Conservation (phyloP, 30 jellyfish, hydroid and myxozoan species). For the Calvadosia cruxmelitensis region DNA sequence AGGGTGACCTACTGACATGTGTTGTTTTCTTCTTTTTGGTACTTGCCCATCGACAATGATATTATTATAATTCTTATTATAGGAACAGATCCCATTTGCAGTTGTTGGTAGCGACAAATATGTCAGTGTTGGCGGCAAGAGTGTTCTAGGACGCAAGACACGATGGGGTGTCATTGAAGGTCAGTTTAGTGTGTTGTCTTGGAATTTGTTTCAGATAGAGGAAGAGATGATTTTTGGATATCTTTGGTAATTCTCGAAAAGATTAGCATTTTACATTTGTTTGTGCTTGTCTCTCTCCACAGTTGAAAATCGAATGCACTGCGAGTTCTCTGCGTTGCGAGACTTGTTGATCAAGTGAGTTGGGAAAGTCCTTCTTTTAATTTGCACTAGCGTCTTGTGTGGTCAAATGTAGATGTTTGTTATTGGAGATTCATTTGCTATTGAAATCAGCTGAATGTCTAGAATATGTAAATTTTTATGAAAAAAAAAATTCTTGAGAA, state of each 20-base stretch:
- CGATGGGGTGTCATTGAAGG: slow-evolving; percentile 99
- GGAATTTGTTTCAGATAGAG: background rate
- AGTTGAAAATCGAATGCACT: slow-evolving; percentile 94
- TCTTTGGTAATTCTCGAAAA: background rate
- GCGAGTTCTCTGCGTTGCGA: slow-evolving; percentile 85
- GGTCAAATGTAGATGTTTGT: no score
- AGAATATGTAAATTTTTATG: no score
- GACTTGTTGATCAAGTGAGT: slow-evolving; percentile 92
- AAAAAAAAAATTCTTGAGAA: no score
- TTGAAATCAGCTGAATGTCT: no score
- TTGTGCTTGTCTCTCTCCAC: slow-evolving; percentile 6
- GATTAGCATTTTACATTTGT: no score
- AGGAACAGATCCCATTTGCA: slow-evolving; percentile 98
- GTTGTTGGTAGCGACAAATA: slow-evolving; percentile 95
- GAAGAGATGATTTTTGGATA: background rate
- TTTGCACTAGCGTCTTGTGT: no score
- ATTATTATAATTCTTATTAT: slow-evolving; percentile 2
- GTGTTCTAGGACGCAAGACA: slow-evolving; percentile 90
- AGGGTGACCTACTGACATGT: no score
- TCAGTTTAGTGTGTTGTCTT: background rate
- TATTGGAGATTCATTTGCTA: no score
- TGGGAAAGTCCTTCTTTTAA: no score
- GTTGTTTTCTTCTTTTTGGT: no score
- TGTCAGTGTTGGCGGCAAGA: slow-evolving; percentile 88
- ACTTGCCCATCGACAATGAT: no score